Conservation (phyloP, 2,888 invertebrate genomes). For the Tholera decimalis region DNA sequence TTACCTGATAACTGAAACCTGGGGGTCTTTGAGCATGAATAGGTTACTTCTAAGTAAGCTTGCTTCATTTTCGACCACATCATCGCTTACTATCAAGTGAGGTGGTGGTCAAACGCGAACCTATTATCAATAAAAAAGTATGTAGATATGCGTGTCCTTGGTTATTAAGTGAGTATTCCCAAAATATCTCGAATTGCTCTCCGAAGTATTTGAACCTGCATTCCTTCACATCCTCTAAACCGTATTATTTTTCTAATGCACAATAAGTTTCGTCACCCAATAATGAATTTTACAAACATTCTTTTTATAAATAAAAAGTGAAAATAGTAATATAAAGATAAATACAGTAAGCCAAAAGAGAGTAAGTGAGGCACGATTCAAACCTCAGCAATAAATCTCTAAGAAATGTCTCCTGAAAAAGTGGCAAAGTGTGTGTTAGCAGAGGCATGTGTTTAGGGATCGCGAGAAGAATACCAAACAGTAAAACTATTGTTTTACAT, state of each 20-base stretch:
- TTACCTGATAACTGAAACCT: too few species aligned
- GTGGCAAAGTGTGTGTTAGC: background rate
- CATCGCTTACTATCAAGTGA: too few species aligned
- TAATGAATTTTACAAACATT: constrained; percentile 19
- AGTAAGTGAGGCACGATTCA: constrained; percentile 33
- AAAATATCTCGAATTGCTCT: constrained; percentile 13
- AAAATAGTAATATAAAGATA: constrained; percentile 39
- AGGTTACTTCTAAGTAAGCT: too few species aligned
- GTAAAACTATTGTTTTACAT: background rate
- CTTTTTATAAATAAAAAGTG: constrained; percentile 20
- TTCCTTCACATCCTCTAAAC: constrained; percentile 45
- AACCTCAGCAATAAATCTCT: constrained; percentile 21
- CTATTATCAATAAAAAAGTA: too few species aligned
- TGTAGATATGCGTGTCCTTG: background rate
- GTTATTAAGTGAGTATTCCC: background rate
- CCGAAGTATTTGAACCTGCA: constrained; percentile 8
- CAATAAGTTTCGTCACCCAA: constrained; percentile 25
- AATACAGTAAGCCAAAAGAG: constrained; percentile 42
- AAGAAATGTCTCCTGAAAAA: background rate
- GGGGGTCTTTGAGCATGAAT: too few species aligned
- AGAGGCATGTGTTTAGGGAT: background rate
- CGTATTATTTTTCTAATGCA: constrained; percentile 36
- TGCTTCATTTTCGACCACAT: too few species aligned
- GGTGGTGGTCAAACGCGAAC: too few species aligned
- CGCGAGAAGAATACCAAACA: background rate